phyloP scores from a whole-genome alignment of 2,888 invertebrate species.

The Drosophila mulleri region DNA sequence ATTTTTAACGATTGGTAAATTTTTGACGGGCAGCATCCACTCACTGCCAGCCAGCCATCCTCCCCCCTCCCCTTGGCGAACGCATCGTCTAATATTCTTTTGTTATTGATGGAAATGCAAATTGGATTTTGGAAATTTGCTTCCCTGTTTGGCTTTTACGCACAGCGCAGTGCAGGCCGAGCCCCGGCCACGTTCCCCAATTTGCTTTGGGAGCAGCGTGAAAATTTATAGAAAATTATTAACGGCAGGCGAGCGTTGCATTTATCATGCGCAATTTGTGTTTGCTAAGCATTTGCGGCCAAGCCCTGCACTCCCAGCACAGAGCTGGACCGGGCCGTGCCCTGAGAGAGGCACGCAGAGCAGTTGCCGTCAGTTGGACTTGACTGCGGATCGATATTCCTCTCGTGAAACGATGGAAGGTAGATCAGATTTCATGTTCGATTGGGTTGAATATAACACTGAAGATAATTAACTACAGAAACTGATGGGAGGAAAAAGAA shows the following conservation, averaged over 20 bases:
- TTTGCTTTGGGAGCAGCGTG: conserved; percentile 43
- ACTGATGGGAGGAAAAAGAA: not conserved
- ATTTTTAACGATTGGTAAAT: conserved; percentile 80
- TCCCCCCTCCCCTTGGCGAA: not conserved
- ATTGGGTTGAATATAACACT: not conserved
- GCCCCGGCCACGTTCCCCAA: conserved; percentile 16
- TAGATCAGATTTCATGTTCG: not conserved
- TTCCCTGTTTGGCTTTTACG: conserved; percentile 63
- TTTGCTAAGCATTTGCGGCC: conserved; percentile 50
- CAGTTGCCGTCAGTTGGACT: not conserved
- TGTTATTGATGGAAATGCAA: conserved; percentile 80
- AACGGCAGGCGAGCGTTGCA: conserved; percentile 66
- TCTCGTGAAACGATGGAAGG: not conserved
- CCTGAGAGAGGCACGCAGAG: not conserved
- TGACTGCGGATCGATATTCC: not conserved
- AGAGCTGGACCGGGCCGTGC: too few relatives aligned
- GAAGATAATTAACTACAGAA: too few relatives aligned
- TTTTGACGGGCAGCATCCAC: conserved; percentile 63
- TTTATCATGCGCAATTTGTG: conserved; percentile 66
- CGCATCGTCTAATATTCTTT: conserved; percentile 71
- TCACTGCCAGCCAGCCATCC: conserved; percentile 5
- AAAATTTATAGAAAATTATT: conserved; percentile 69
- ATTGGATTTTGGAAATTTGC: conserved; percentile 72
- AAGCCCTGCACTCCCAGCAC: not conserved
- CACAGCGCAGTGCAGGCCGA: conserved; percentile 8